Evolutionary conservation across 2,113 vertebrate genomes (phyloP).

Genomic region (Micronycteris hirsuta): DNA sequence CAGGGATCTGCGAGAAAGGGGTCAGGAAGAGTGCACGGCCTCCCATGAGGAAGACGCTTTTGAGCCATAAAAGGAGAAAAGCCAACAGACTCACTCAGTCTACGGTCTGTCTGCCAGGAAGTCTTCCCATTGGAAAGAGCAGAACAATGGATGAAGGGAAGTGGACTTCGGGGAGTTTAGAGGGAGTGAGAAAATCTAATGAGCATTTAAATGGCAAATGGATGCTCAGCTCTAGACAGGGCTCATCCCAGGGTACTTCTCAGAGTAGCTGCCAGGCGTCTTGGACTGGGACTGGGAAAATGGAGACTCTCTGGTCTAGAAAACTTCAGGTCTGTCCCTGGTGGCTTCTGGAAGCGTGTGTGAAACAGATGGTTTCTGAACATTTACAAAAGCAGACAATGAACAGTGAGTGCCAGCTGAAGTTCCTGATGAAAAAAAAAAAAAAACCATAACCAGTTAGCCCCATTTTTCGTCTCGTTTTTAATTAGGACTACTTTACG

Average conservation of each 20-base stretch:
- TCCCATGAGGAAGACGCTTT: not conserved
- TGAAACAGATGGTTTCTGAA: not conserved
- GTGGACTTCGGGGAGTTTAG: not conserved
- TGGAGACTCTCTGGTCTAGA: not conserved
- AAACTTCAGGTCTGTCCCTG: not conserved
- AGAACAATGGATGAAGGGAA: not conserved
- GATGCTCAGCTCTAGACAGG: not conserved
- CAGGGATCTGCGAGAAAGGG: not conserved
- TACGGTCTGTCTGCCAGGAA: not conserved
- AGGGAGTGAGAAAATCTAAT: not conserved
- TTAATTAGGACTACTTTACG: not conserved
- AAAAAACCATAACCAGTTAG: no score
- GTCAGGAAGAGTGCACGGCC: not conserved
- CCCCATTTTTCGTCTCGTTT: not conserved
- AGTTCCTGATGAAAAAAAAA: not conserved
- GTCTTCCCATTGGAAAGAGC: not conserved
- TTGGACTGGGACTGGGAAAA: no score
- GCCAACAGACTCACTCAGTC: not conserved
- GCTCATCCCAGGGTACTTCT: not conserved
- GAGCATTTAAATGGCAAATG: not conserved
- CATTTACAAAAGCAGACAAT: not conserved
- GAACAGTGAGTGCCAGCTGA: not conserved
- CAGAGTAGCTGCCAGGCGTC: not conserved
- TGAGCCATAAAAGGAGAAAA: not conserved
- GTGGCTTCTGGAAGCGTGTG: not conserved